Conservation (phyloP, 2,113 vertebrate genomes). For the Ophthalmolycus amberensis region DNA sequence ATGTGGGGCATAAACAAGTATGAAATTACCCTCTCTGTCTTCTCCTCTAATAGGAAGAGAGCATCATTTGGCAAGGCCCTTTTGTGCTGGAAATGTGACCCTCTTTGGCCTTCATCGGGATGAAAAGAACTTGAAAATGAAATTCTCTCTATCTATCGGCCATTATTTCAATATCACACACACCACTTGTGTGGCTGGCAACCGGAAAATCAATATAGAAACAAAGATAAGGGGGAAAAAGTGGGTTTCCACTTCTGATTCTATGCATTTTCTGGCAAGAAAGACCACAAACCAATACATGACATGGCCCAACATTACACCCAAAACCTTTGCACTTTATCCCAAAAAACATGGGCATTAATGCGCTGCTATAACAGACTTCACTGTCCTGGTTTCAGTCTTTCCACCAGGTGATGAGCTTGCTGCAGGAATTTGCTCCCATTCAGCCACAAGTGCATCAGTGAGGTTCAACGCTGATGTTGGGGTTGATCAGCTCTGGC, state of each 20-base stretch:
- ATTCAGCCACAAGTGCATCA: too few relatives aligned
- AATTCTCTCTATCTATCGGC: constrained; percentile 59
- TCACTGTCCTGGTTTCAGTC: not conserved
- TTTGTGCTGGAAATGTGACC: constrained; percentile 65
- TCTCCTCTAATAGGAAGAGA: constrained; percentile 61
- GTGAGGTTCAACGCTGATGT: too few relatives aligned
- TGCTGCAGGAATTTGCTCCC: too few relatives aligned
- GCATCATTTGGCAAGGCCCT: constrained; percentile 48
- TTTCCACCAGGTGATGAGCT: not conserved
- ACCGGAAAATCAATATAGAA: constrained; percentile 50
- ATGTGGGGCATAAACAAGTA: constrained; percentile 76
- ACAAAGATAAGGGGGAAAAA: constrained; percentile 16
- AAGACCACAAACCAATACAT: not conserved
- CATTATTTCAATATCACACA: constrained; percentile 63
- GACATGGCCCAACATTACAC: not conserved
- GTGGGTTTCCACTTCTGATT: not conserved
- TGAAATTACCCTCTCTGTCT: constrained; percentile 74
- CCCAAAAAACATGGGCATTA: not conserved
- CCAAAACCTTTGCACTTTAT: not conserved
- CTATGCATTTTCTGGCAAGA: not conserved
- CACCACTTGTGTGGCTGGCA: constrained; percentile 33
- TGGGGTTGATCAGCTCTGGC: too few relatives aligned
- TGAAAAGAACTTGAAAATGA: constrained; percentile 60
- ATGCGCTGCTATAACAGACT: too few relatives aligned
- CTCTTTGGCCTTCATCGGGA: constrained; percentile 48